Conservation (phyloP, 2,888 invertebrate species). For the Mactromeris polynyma region DNA sequence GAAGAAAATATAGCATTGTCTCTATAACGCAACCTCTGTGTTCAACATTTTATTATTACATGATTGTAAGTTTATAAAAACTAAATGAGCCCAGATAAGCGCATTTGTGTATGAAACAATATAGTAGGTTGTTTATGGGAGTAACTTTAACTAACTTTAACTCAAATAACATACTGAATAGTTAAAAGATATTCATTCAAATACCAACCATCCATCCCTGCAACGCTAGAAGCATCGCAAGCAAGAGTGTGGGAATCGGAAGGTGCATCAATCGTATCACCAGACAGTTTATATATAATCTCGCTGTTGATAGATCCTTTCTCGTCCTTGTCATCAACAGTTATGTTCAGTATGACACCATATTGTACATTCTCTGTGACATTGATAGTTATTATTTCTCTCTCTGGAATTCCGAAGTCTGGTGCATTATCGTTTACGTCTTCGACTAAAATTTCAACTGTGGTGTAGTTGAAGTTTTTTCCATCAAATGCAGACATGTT, state of each 20-base stretch:
- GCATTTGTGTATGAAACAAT: no score
- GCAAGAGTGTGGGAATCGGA: background rate
- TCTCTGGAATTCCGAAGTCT: conserved; percentile 39
- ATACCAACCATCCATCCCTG: background rate
- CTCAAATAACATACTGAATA: no score
- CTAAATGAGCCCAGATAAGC: no score
- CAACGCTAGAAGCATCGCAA: background rate
- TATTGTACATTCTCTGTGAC: conserved; percentile 48
- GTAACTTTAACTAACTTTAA: no score
- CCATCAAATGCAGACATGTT: conserved; percentile 58
- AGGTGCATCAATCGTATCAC: background rate
- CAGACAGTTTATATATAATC: conserved; percentile 12
- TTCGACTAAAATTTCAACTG: conserved; percentile 51
- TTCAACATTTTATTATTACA: background rate
- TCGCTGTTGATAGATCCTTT: conserved; percentile 38
- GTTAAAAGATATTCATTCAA: background rate
- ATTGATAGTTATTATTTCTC: background rate
- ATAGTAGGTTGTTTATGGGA: no score
- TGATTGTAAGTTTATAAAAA: no score
- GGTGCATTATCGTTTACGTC: conserved; percentile 73
- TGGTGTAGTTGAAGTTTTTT: conserved; percentile 16
- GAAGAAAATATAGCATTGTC: background rate
- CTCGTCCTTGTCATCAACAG: conserved; percentile 44
- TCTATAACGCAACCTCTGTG: no score
- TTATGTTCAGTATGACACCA: conserved; percentile 1